Conservation (phyloP, 2,888 invertebrate genomes). For the Hyppa rectilinea region DNA sequence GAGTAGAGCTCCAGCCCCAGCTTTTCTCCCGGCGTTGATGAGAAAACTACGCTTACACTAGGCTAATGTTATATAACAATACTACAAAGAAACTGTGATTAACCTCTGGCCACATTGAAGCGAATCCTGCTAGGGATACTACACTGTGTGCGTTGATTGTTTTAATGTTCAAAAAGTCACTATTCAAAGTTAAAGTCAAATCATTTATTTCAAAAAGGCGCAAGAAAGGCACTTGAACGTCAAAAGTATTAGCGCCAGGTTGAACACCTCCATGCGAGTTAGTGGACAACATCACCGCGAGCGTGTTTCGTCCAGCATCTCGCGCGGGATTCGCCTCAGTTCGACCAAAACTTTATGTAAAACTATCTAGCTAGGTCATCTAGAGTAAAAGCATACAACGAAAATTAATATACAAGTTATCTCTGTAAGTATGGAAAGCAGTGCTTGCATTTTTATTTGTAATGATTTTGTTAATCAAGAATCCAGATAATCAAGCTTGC, state of each 20-base stretch:
- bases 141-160: not conserved
- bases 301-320: not conserved
- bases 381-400: conserved; percentile 7
- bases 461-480: conserved; percentile 4
- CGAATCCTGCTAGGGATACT: not conserved
- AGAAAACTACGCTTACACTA: conserved; percentile 83
- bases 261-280: not conserved
- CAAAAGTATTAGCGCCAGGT: too few species aligned
- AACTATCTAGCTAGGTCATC: not conserved
- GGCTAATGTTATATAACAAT: conserved; percentile 13
- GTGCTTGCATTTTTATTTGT: not conserved
- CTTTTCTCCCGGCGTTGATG: conserved; percentile 84
- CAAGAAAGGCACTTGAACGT: too few species aligned
- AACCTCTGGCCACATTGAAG: not conserved
- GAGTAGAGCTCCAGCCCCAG: conserved; percentile 80
- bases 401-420: not conserved
- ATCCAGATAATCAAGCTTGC: not conserved
- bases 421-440: not conserved
- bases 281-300: not conserved
- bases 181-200: too few species aligned
- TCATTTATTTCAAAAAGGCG: too few species aligned
- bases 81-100: not conserved
- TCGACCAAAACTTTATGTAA: not conserved
- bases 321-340: not conserved
- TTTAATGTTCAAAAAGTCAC: not conserved